Evolutionary conservation across 1,140 invertebrate species (phyloP), one percentile per base, ranked within the genome.

Genomic region (Ceratosolen solmsi): DNA sequence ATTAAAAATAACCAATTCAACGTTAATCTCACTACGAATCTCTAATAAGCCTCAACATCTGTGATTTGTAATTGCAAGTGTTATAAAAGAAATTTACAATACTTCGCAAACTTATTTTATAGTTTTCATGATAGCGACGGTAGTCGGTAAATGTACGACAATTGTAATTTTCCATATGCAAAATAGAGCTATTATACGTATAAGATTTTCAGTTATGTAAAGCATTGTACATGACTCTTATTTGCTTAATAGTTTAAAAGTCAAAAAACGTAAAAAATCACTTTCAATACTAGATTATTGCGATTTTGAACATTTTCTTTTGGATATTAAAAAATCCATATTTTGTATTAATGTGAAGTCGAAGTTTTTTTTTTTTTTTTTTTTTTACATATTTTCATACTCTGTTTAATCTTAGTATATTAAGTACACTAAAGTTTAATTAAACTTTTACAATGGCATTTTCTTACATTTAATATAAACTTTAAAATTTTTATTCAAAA

Each of bases 391-490:
- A 79, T 46, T 71, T 70, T 56, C 36, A 71, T 70, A 11, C 13
- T 46, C 41, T 46, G 20, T 41, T 51, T 51, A 79, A 72, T 46
- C 13, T 51, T 22, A 20, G n/a, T 74, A 65, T 73, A 65, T 80
- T 80, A 80, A 74, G 63, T 74, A 80, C 79, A 65, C 71, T 54
- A 80, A 63, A 74, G 36, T 80, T 65, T 27, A 74, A 33, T 72
- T n/a, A 71, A 79, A 56, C 1, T 73, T 80, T 73, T 73, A 13
- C 20, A 58, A 60, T 54, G 36, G 33, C 30, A 60, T 72, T 41
- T 71, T 20, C 38, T 20, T 77, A 49, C 20, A 15, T 30, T 58
- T 38, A 30, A 30, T 65, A 17, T 49, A 30, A 63, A 49, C 20
- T 46, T 36, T 38, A 38, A 20, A 46, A 38, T 72, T 33, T 8